Base-by-base conservation (phyloP, 2,113 vertebrate species). In the Upupa epops region DNA sequence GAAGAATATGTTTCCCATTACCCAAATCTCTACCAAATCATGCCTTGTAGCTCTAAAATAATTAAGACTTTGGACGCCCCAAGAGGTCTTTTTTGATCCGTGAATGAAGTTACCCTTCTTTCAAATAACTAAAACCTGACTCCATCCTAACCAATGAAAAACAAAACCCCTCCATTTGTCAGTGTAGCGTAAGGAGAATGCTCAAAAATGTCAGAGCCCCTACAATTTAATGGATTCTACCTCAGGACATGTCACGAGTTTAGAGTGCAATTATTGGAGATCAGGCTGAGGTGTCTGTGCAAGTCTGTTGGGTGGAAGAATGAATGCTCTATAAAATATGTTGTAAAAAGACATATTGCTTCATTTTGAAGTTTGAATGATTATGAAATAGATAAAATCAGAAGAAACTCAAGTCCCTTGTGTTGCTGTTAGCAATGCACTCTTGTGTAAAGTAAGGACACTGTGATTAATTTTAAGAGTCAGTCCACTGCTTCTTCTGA, bases 1-100 rank as follows among this genome's bases (percentile, higher is more conserved):
- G 93, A 96, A 97, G 94, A 95, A 93, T 96, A 93, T 98, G 96
- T 97, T 98, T 97, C 84, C 97, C 94, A 97, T 98, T 97, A 98
- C 92, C 87, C 61, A 95, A 88, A 83, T 95, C 93, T 96, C 85
- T 81, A 96, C 89, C 96, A 95, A 96, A 95, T 86, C 94, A 92
- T 97, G 96, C 94, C 93, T 97, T 97, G 96, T 97, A 97, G 92
- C 92, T 97, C 94, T 97, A 97, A 97, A 98, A 97, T 97, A 97
- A 97, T 97, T 97, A 97, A 97, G 93, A 96, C 95, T 97, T 97
- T 96, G 94, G 95, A 97, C 97, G 83, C 93, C 96, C 94, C 97
- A 83, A 85, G 94, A 95, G 97, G 94, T 96, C 93, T 95, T 97
- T 97, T 97, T 97, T 97, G 95, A 97, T 97, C 96, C 96, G 96